Conservation (phyloP, 2,797 vertebrate species). For the Pyrrhura leucotis region DNA sequence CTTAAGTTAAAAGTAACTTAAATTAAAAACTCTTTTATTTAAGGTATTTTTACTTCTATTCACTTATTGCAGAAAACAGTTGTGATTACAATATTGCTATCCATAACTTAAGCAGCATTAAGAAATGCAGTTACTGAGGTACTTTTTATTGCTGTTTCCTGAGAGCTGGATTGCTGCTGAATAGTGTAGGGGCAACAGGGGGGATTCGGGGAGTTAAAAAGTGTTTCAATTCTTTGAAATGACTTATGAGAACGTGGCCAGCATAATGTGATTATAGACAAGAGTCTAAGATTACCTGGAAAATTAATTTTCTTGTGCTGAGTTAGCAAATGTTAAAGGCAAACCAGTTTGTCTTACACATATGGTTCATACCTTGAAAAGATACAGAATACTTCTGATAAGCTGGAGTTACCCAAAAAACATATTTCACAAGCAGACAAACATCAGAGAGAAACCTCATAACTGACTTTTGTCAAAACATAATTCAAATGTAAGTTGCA, state of each 20-base stretch:
- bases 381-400: not conserved
- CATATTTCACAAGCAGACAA: not conserved
- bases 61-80: not conserved
- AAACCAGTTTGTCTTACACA: not conserved
- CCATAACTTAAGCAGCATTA: not conserved
- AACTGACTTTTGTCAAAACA: not conserved
- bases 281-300: not conserved
- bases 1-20: not conserved
- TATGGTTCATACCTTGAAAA: not conserved
- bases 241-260: accelerated
- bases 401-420: not conserved
- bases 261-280: not conserved
- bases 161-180: not conserved
- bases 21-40: not conserved
- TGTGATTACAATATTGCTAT: not conserved
- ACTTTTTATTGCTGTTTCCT: not conserved
- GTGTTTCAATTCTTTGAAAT: not conserved
- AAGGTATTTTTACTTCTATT: not conserved
- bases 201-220: not conserved
- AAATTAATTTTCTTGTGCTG: not conserved
- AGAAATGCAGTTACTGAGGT: not conserved
- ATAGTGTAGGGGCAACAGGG: not conserved
- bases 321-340: not conserved
- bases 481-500: not conserved
- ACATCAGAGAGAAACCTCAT: not conserved